Base-by-base conservation (phyloP, 2,113 vertebrate genomes). In the Megaptera novaeangliae region DNA sequence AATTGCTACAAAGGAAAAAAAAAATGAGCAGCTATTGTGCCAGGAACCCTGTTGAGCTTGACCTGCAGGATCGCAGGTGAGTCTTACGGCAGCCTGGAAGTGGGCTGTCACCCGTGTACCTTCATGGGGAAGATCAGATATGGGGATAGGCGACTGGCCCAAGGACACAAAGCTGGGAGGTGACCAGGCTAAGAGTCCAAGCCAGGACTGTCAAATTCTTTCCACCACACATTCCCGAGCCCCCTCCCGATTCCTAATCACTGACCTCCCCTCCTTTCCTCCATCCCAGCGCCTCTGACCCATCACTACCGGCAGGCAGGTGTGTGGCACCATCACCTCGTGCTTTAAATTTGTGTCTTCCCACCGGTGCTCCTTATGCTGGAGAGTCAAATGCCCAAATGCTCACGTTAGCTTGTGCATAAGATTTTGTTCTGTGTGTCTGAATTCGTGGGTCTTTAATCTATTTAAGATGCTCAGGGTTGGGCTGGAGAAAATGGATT, bases 251-350 rank as follows among this genome's bases (percentile, higher is more conserved):
- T 7, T 44, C 36, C 77, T 5, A 6, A 3, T 8, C 18, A 0
- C 8, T 5, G 64, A 23, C 64, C 21, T 84, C 27, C 27, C 8
- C 52, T 49, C 36, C 64, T 44, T 12, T 15, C 23, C 44, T n/a
- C 12, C 20, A 11, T 13, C 75, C 34, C 74, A 2, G 25, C 52
- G 44, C 25, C 34, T 34, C 25, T 11, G 18, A 15, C 55, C 66
- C n/a, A 1, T 5, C 34, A 2, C 31, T 9, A 1, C 41, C 17
- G 3, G 29, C 29, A 2, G 3, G 36, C 4, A 0, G 29, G 29
- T 20, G 6, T 5, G 5, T 10, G 4, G 57, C 5, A 1, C 27
- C 11, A 0, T 68, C n/a, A 4, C 7, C 52, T 13, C 12, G 63
- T 31, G n/a, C 29, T 29, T 29, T 64, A 25, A 1, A 3, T 13